A percentile compares a stretch with the other conserved stretches of the same genome.
Conservation (phyloP, 2,888 invertebrate genomes). For the Sphaerophoria rueppellii region DNA sequence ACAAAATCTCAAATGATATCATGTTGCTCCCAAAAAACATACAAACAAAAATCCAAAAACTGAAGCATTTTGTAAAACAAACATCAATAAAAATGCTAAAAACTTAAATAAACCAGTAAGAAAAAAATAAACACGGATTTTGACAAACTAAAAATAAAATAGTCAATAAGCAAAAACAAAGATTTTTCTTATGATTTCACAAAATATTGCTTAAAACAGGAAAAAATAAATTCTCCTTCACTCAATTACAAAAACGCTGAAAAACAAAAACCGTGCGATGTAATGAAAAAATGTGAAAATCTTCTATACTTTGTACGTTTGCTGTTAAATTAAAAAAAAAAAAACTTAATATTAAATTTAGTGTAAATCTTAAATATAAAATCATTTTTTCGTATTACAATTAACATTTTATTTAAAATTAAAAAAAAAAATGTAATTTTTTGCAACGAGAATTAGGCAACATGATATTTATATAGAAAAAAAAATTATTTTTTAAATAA, state of each 20-base stretch:
- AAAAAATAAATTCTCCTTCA: conserved; percentile 28
- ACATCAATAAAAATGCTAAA: conserved; percentile 42
- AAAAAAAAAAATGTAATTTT: conserved; percentile 21
- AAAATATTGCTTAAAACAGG: conserved; percentile 41
- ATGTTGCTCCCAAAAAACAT: conserved; percentile 38
- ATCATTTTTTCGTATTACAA: conserved; percentile 14
- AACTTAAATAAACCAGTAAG: conserved; percentile 13
- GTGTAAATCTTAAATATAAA: conserved; percentile 45
- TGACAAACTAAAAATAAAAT: conserved; percentile 77
- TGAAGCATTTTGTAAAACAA: conserved; percentile 74
- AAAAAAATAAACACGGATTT: conserved; percentile 76
- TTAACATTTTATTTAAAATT: conserved; percentile 12
- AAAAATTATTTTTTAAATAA: conserved; percentile 65
- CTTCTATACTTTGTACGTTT: conserved; percentile 53
- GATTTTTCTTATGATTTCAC: conserved; percentile 56
- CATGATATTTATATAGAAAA: conserved; percentile 36
- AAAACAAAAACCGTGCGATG: conserved; percentile 50
- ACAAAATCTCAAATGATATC: conserved; percentile 1
- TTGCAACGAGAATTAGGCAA: conserved; percentile 65
- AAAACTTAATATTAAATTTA: conserved; percentile 19
- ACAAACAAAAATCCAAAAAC: conserved; percentile 33
- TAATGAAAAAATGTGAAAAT: conserved; percentile 25
- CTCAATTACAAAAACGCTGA: background rate
- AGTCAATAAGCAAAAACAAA: conserved; percentile 70
- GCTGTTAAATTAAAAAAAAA: conserved; percentile 51